Conservation (phyloP, 1,140 invertebrate species). For the Pseudomyrmex cubaensis region DNA sequence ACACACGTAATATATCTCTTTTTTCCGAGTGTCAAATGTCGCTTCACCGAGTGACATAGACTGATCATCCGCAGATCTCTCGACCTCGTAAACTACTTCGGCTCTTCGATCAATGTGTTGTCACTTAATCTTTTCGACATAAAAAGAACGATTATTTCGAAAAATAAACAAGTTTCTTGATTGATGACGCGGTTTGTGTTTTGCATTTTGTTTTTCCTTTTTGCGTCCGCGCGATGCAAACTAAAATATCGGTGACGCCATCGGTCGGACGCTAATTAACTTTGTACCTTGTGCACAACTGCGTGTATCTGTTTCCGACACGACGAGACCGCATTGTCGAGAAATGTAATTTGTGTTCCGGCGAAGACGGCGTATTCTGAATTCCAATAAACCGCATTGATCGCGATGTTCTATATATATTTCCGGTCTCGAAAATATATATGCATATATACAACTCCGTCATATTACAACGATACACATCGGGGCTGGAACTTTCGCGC, state of each 20-base stretch:
- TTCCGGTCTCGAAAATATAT: conserved; percentile 8
- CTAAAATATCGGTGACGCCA: too few species aligned
- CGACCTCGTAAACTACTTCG: background rate
- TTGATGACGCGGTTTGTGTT: too few species aligned
- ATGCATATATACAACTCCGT: too few species aligned
- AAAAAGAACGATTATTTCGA: conserved; percentile 26
- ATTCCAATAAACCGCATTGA: conserved; percentile 39
- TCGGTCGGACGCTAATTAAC: conserved; percentile 14
- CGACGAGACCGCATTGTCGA: conserved; percentile 21
- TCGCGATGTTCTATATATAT: conserved; percentile 4
- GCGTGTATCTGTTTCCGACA: background rate
- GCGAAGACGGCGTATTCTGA: conserved; percentile 4
- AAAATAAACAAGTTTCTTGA: background rate
- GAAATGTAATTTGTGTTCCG: conserved; percentile 32
- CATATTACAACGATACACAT: background rate
- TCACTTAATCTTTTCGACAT: background rate
- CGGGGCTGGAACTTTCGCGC: background rate
- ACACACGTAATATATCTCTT: conserved; percentile 11
- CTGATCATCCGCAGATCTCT: conserved; percentile 1
- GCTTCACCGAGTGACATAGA: background rate
- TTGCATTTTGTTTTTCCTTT: too few species aligned
- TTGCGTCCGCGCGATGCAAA: background rate
- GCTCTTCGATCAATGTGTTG: conserved; percentile 28
- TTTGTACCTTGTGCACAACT: background rate
- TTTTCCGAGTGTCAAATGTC: background rate